phyloP scores from a whole-genome alignment of 2,888 invertebrate species.

The Artemia sp. region DNA sequence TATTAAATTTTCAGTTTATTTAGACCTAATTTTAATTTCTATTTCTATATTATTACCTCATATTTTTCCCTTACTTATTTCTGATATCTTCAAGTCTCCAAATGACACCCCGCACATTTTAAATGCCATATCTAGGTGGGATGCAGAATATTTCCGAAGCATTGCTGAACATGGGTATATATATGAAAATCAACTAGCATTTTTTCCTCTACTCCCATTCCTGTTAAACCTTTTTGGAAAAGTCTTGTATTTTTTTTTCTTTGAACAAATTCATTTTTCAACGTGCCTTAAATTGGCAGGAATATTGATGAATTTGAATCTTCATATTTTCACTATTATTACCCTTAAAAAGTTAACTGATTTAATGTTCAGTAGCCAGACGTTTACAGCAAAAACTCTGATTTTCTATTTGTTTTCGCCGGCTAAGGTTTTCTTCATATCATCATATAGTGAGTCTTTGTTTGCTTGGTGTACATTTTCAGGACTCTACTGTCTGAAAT shows the following conservation, averaged over 20 bases:
- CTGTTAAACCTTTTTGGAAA: constrained; percentile 37
- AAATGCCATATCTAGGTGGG: constrained; percentile 76
- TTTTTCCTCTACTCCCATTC: constrained; percentile 78
- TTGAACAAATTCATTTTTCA: too few species aligned
- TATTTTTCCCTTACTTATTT: too few species aligned
- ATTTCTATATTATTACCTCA: too few species aligned
- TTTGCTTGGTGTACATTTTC: constrained; percentile 60
- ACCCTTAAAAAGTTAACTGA: too few species aligned
- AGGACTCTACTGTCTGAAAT: constrained; percentile 14
- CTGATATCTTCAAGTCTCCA: too few species aligned
- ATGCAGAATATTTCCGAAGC: constrained; percentile 84
- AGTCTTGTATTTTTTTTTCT: neutral
- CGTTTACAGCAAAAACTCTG: constrained; percentile 54
- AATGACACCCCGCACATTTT: neutral
- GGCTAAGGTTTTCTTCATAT: constrained; percentile 84
- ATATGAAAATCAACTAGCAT: constrained; percentile 79
- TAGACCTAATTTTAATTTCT: too few species aligned
- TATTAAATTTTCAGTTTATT: too few species aligned
- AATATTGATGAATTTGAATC: too few species aligned
- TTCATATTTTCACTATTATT: too few species aligned
- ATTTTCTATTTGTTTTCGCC: constrained; percentile 81
- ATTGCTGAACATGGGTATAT: constrained; percentile 83
- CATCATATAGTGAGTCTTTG: constrained; percentile 77
- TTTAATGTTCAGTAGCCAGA: too few species aligned
- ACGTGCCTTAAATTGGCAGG: too few species aligned